Percentiles rank a stretch among this genome's conserved stretches.
Conservation (phyloP, 1,140 invertebrate species). For the Macrobrachium nipponense region DNA sequence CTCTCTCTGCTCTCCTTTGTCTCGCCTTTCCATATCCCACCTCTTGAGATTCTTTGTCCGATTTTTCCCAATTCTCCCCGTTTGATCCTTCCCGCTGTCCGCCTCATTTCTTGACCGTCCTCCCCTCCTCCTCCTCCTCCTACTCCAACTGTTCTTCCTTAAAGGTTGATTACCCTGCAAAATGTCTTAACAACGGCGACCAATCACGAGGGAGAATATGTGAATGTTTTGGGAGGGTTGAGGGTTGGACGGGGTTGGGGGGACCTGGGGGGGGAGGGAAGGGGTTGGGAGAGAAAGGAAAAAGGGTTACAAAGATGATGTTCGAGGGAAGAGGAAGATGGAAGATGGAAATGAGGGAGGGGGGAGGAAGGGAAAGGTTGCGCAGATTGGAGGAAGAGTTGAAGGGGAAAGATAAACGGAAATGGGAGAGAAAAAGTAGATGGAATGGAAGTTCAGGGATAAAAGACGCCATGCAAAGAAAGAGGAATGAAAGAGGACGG, state of each 20-base stretch:
- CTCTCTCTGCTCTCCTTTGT: too few relatives aligned
- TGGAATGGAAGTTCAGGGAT: background rate
- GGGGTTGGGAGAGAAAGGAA: background rate
- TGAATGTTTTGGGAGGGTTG: too few relatives aligned
- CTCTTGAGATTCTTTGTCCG: background rate
- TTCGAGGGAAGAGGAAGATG: background rate
- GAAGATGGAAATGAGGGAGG: too few relatives aligned
- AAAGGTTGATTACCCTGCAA: background rate
- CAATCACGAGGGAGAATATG: too few relatives aligned
- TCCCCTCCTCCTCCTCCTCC: background rate
- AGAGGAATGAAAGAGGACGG: background rate
- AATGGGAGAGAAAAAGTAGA: background rate
- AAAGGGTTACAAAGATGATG: background rate
- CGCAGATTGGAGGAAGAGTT: background rate
- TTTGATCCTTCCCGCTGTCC: background rate
- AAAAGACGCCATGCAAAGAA: background rate
- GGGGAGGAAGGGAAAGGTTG: too few relatives aligned
- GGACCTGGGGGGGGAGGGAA: background rate
- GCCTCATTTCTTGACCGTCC: background rate
- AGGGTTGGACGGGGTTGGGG: background rate
- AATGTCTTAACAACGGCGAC: too few relatives aligned
- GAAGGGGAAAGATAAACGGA: background rate
- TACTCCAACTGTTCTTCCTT: background rate
- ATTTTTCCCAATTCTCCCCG: background rate
- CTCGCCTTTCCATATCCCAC: background rate